phyloP scores from a whole-genome alignment of 1,140 invertebrate genomes.

The Parapsyche elsis region DNA sequence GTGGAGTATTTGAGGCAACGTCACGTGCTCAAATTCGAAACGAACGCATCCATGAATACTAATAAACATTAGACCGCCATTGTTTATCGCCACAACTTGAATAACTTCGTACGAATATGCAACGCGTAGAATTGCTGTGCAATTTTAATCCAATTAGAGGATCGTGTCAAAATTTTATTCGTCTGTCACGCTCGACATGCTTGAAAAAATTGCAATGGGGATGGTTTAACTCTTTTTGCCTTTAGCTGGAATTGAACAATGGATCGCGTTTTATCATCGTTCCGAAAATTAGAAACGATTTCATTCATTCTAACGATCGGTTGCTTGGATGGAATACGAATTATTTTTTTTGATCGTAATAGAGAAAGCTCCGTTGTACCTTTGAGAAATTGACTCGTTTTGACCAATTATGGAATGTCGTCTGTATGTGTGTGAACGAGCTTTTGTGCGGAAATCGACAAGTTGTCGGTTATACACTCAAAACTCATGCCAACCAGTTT shows the following conservation, averaged over 20 bases:
- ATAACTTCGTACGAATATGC: not conserved
- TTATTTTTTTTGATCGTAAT: not conserved
- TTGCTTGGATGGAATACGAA: not conserved
- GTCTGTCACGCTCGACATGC: not conserved
- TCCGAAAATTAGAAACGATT: not conserved
- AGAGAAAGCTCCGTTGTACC: too few species aligned
- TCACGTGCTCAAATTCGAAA: slow-evolving; percentile 1
- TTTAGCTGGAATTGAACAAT: slow-evolving; percentile 28
- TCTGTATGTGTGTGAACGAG: too few species aligned
- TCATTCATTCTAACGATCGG: too few species aligned
- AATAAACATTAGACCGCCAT: not conserved
- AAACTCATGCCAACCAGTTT: too few species aligned
- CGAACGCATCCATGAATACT: not conserved
- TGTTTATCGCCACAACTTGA: not conserved
- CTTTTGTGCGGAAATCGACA: too few species aligned
- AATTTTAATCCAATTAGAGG: slow-evolving; percentile 39
- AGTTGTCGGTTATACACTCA: too few species aligned
- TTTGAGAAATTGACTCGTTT: too few species aligned
- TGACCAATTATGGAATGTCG: too few species aligned
- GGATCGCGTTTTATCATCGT: not conserved
- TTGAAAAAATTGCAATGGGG: slow-evolving; percentile 4
- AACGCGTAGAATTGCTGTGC: not conserved
- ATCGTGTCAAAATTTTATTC: slow-evolving; percentile 46
- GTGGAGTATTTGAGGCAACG: not conserved
- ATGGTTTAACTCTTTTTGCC: too few species aligned